Evolutionary conservation across 2,888 invertebrate genomes (phyloP), one percentile per base, ranked within the genome.

Genomic region (Pachliopta kotzebuea): DNA sequence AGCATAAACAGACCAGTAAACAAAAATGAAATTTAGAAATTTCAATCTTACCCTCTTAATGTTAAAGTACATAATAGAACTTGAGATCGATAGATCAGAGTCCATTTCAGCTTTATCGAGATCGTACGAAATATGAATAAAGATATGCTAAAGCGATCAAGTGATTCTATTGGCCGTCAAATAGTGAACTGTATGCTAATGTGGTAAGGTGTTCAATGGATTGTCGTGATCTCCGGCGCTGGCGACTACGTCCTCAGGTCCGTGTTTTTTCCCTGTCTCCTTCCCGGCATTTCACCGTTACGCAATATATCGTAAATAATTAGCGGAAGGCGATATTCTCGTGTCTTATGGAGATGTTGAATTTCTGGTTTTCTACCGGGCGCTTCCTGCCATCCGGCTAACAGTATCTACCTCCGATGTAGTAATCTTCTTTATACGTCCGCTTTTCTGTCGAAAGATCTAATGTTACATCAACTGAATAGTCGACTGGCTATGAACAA

Each of bases 231-330:
- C 76, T 78, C 72, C 69, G 75, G 74, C 73, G 81, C 76, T 77
- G 82, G 77, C 76, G 75, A 75, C 80, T 72, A 79, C 88, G 88
- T 90, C 90, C 90, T 89, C 89, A 84, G 75, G 78, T 85, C 80
- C 89, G 74, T 78, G 90, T 90, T 90, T 90, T 85, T 88, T 88
- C 86, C 84, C 83, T 79, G 82, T 76, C 88, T 84, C 85, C 85
- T 88, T 90, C 91, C 91, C 88, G 90, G 86, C 83, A 88, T 89
- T 90, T 90, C 90, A 90, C 91, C 91, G 91, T 91, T 91, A 91
- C 84, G 91, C 85, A 90, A 91, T 90, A 87, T 88, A 90, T 91
- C 86, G 90, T 90, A 88, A 90, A 90, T 91, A 91, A 91, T 91
- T 91, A 90, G 89, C 90, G 91, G 91, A 91, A 90, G 90, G 85